Conservation (phyloP, 2,113 vertebrate species). For the Scytalopus superciliaris region DNA sequence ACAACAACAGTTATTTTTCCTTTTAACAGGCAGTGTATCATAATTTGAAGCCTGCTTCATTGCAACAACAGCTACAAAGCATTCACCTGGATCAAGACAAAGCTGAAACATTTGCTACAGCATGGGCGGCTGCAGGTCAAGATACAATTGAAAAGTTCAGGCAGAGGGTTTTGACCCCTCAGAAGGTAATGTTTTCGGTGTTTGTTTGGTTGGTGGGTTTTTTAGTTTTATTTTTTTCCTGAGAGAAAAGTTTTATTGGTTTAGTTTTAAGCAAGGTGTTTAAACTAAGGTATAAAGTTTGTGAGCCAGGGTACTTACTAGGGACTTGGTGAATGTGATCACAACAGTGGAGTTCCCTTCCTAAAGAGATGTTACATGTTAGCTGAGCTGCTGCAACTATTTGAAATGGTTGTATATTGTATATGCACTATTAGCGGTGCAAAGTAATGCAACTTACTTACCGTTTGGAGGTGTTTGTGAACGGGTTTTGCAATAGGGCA, state of each 20-base stretch:
- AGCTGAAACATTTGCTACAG: constrained; percentile 83
- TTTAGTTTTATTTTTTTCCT: neutral
- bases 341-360: rapidly evolving
- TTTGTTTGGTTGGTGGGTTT: neutral
- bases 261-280: neutral
- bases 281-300: neutral
- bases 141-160: constrained; percentile 90
- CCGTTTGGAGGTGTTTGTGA: neutral
- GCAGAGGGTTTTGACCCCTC: constrained; percentile 85
- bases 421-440: neutral
- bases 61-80: constrained; percentile 88
- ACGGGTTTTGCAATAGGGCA: neutral
- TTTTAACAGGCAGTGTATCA: constrained; percentile 88
- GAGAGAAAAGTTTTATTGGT: neutral
- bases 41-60: constrained; percentile 82
- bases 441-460: neutral
- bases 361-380: neutral
- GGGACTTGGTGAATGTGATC: neutral
- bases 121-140: constrained; percentile 84
- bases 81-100: constrained; percentile 83
- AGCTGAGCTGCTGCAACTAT: neutral
- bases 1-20: neutral
- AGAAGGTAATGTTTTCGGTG: constrained; percentile 80
- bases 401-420: neutral
- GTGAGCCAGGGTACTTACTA: neutral